phyloP scores from a whole-genome alignment of 2,888 invertebrate genomes.

The Arctia plantaginis region DNA sequence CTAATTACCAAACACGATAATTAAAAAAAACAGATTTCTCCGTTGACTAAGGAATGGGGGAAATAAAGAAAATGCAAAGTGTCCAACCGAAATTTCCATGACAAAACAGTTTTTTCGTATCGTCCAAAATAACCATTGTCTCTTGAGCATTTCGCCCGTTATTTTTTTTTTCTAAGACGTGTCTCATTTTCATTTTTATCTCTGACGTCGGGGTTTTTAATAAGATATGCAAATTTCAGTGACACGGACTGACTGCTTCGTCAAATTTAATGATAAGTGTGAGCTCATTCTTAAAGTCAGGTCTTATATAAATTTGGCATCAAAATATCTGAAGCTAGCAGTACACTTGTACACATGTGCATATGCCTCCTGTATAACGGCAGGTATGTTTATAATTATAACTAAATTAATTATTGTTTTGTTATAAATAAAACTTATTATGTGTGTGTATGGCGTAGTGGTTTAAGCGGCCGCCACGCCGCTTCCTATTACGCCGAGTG shows the following conservation, averaged over 20 bases:
- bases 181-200: conserved; percentile 85
- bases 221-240: conserved; percentile 83
- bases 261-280: conserved; percentile 68
- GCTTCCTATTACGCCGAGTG: too few species aligned
- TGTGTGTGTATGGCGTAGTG: too few species aligned
- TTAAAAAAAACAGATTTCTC: conserved; percentile 85
- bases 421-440: too few species aligned
- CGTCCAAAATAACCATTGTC: conserved; percentile 85
- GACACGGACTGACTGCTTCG: conserved; percentile 63
- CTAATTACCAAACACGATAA: conserved; percentile 87
- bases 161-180: conserved; percentile 79
- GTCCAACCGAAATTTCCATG: conserved; percentile 84
- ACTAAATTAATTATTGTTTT: too few species aligned
- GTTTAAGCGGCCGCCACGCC: too few species aligned
- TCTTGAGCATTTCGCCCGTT: conserved; percentile 76
- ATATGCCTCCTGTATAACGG: neutral
- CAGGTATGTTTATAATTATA: too few species aligned
- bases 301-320: conserved; percentile 39
- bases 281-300: conserved; percentile 47
- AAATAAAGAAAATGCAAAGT: conserved; percentile 85
- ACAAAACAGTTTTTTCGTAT: conserved; percentile 83
- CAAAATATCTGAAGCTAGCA: conserved; percentile 39
- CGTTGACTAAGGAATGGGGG: conserved; percentile 70
- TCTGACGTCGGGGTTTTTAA: conserved; percentile 81
- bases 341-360: neutral